A percentile compares a stretch with the other conserved stretches of the same genome.
Conservation (phyloP, 2,797 vertebrate genomes). For the Typhlichthys subterraneus region DNA sequence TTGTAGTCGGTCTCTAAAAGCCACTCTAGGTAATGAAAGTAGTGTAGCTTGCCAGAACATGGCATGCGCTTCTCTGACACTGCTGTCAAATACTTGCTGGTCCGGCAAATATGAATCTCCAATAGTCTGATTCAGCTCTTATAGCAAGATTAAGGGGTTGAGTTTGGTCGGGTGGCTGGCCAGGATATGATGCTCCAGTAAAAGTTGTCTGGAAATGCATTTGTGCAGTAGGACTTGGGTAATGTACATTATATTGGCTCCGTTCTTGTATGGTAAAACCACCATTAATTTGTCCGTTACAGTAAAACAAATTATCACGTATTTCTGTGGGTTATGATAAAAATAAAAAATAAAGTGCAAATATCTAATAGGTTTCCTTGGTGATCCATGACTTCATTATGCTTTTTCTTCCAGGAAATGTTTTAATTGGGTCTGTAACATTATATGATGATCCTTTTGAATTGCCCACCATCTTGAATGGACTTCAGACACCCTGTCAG, state of each 20-base stretch:
- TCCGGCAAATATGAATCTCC: constrained; percentile 76
- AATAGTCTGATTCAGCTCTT: constrained; percentile 72
- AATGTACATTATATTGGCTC: not conserved
- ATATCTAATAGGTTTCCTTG: no score
- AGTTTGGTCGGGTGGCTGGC: constrained; percentile 49
- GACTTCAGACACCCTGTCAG: constrained; percentile 36
- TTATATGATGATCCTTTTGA: constrained; percentile 8
- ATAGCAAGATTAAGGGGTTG: constrained; percentile 61
- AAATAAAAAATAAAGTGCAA: no score
- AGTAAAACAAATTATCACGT: not conserved
- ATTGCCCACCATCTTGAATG: constrained; percentile 11
- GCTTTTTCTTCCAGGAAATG: not conserved
- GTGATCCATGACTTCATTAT: not conserved
- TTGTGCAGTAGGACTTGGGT: constrained; percentile 7
- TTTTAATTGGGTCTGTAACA: constrained; percentile 17
- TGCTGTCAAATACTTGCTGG: constrained; percentile 78
- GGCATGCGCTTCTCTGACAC: constrained; percentile 59
- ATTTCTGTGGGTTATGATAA: not conserved
- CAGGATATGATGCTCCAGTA: constrained; percentile 17
- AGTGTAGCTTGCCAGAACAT: constrained; percentile 62
- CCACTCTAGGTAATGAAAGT: constrained; percentile 80
- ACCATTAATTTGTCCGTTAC: not conserved
- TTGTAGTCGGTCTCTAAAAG: constrained; percentile 62
- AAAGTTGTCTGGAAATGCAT: constrained; percentile 7
- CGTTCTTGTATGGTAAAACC: constrained; percentile 6